phyloP scores from a whole-genome alignment of 2,797 vertebrate genomes.

The Brotula barbata region DNA sequence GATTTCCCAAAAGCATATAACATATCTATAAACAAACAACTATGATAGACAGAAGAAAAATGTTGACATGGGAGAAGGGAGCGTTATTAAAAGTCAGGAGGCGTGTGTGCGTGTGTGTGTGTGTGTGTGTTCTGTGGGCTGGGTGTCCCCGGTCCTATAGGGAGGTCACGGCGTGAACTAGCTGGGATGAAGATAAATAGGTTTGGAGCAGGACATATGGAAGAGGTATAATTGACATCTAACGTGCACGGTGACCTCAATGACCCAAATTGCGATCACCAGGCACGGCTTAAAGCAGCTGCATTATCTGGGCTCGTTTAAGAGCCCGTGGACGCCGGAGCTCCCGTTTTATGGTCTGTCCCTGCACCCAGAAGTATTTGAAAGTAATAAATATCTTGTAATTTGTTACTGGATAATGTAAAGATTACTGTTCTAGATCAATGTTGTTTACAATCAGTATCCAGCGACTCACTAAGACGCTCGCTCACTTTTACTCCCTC shows the following conservation, averaged over 20 bases:
- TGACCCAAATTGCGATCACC: too few relatives aligned
- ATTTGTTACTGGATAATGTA: too few relatives aligned
- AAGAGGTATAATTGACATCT: slow-evolving; percentile 81
- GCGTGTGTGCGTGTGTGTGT: slow-evolving; percentile 32
- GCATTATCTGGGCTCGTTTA: too few relatives aligned
- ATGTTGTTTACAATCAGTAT: too few relatives aligned
- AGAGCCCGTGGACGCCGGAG: too few relatives aligned
- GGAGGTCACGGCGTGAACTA: slow-evolving; percentile 75
- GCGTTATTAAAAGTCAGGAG: slow-evolving; percentile 62
- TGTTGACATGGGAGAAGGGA: slow-evolving; percentile 58
- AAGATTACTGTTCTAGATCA: too few relatives aligned
- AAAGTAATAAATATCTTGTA: too few relatives aligned
- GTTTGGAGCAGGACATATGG: slow-evolving; percentile 63
- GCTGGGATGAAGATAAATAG: slow-evolving; percentile 83
- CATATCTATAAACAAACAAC: slow-evolving; percentile 45
- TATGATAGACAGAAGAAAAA: slow-evolving; percentile 52
- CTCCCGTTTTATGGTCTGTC: too few relatives aligned
- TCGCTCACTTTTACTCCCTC: too few relatives aligned
- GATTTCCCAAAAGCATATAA: slow-evolving; percentile 57
- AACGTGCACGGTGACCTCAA: slow-evolving; percentile 72
- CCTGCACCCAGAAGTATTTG: too few relatives aligned
- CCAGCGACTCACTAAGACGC: too few relatives aligned
- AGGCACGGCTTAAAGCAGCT: slow-evolving; percentile 67
- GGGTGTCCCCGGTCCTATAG: slow-evolving; percentile 62
- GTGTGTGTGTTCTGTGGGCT: slow-evolving; percentile 42